Percentiles rank a stretch among this genome's conserved stretches.
These are phyloP conservation scores for Lasioglossum leucozonium DNA, from an alignment of 2,888 invertebrate species.

Conservation along the genomic window DNA sequence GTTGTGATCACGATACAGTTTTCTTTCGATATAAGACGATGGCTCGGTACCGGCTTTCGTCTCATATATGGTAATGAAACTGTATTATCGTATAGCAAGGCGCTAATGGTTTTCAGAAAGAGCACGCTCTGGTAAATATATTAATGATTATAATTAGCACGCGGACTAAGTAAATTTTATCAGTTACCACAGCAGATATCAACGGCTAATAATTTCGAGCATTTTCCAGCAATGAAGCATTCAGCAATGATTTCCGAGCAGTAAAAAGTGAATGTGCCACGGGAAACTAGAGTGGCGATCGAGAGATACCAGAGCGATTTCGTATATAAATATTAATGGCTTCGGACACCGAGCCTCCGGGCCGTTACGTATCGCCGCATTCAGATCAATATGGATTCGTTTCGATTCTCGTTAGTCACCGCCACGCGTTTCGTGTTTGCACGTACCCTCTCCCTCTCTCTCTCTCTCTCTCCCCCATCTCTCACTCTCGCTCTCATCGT, in stretches of 20 bases:
- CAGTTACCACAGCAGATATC: neutral
- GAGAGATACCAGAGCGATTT: conserved; percentile 23
- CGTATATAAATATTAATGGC: conserved; percentile 55
- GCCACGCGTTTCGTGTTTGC: conserved; percentile 37
- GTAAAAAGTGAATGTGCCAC: neutral
- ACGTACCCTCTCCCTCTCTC: neutral
- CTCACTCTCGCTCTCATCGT: neutral
- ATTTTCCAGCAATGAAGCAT: neutral
- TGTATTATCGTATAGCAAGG: no score
- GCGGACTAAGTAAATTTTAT: neutral
- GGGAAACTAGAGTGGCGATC: neutral
- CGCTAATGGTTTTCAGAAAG: no score
- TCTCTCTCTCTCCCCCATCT: neutral
- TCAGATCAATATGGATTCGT: conserved; percentile 63
- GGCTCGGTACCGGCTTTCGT: no score
- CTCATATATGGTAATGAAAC: no score
- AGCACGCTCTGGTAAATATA: no score
- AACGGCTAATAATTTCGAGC: neutral
- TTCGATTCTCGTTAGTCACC: conserved; percentile 67
- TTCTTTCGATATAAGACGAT: no score
- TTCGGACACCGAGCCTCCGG: conserved; percentile 30
- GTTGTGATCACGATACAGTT: no score
- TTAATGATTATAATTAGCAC: neutral
- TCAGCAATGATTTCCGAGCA: neutral
- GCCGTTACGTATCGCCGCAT: conserved; percentile 34